Evolutionary conservation across 2,113 vertebrate species (phyloP).

Genomic region (Protobothrops flavoviridis): DNA sequence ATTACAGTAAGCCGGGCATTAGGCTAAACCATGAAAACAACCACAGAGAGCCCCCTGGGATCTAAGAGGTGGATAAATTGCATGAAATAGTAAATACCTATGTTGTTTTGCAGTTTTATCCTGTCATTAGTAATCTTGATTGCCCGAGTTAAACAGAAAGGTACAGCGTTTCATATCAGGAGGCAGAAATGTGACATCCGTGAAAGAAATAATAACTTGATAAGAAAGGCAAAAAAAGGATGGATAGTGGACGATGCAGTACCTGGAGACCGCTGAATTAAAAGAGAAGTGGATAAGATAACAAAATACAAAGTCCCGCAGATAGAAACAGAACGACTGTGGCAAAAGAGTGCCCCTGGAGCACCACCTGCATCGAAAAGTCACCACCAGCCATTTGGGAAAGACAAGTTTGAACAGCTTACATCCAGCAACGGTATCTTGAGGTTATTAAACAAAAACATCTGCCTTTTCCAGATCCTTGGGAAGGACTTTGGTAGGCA

Average conservation of each 20-base stretch:
- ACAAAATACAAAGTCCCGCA: no score
- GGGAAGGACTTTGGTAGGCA: neutral
- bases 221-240: neutral
- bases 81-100: neutral
- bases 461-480: neutral
- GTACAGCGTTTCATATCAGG: neutral
- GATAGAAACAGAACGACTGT: no score
- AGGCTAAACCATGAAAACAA: neutral
- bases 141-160: neutral
- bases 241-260: neutral
- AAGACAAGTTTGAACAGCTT: no score
- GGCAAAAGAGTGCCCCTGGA: no score
- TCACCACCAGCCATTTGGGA: no score
- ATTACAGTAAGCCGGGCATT: neutral
- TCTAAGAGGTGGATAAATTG: neutral
- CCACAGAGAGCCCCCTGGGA: neutral
- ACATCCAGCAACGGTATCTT: no score
- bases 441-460: neutral
- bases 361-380: no score
- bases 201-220: neutral
- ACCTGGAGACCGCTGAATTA: neutral
- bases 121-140: neutral
- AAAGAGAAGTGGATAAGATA: neutral
- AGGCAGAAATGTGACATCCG: neutral
- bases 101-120: neutral